Base-by-base conservation (phyloP, 2,113 vertebrate species). In the Noctilio leporinus region DNA sequence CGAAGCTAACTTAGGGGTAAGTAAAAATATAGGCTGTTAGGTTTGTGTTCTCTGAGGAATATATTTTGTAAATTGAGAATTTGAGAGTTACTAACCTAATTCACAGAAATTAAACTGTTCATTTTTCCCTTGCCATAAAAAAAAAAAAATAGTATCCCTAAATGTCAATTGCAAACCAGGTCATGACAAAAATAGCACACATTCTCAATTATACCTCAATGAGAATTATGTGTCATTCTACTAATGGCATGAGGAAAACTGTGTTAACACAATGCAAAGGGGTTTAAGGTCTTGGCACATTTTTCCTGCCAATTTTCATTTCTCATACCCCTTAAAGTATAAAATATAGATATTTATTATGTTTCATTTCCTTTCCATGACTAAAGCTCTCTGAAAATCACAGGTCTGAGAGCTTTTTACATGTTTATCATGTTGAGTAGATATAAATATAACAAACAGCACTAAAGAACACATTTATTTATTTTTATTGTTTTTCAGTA, bases 321-420 rank as follows among this genome's bases (percentile, higher is more conserved):
- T 81, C 9, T 19, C 67, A 14, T 67, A 4, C 19, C 2, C 1
- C 35, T 76, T 87, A 88, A 92, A 85, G 87, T 94, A 72, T 73
- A 82, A 92, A 88, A 78, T 70, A 75, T 76, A 91, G 65, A 51
- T 90, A 95, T 87, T 81, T 81, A 95, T 92, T 84, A 53, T 72
- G 47, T 11, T 87, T 87, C 35, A 43, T 77, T 47, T n/a, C 4
- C 33, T 87, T 55, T 89, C 73, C 16, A 91, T 75, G 49, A 86
- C n/a, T 95, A 67, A 12, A 94, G n/a, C 19, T 92, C n/a, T 76
- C 57, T 45, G 10, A n/a, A 95, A 77, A 64, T 22, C 30, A 5
- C 78, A 78, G 47, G 16, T 82, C 26, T 86, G 38, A 95, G 76
- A 86, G 19, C 3, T 17, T 70, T 77, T 82, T 38, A 33, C 38